phyloP scores from a whole-genome alignment of 2,888 invertebrate genomes.

The Conus canariensis region DNA sequence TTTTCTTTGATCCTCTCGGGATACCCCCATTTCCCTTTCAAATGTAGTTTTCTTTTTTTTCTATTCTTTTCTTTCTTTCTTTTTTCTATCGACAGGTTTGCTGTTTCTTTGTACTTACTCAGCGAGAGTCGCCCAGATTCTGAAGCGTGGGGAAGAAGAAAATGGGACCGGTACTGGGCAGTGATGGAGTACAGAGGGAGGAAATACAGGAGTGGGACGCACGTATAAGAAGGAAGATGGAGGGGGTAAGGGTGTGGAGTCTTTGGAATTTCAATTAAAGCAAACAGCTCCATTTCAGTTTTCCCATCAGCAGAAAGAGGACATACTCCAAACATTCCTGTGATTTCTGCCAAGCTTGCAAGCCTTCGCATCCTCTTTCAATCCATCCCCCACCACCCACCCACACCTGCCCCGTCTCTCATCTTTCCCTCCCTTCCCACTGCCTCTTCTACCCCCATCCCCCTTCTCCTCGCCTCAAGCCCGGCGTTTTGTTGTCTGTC shows the following conservation, averaged over 20 bases:
- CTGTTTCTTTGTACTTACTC: background rate
- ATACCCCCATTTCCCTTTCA: background rate
- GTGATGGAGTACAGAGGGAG: background rate
- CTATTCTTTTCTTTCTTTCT: background rate
- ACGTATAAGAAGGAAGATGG: background rate
- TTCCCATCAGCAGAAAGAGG: background rate
- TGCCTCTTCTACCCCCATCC: background rate
- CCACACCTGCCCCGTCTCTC: background rate
- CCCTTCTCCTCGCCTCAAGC: background rate
- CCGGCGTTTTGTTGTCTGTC: background rate
- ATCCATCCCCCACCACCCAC: background rate
- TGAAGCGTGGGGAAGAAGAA: background rate
- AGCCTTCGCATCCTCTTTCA: slow-evolving; percentile 20
- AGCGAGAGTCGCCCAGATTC: background rate
- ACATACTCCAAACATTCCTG: background rate
- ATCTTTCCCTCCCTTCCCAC: too few species aligned
- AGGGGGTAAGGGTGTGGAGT: background rate
- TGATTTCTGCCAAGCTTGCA: slow-evolving; percentile 3
- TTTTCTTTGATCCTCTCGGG: background rate
- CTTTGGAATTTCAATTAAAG: slow-evolving; percentile 31
- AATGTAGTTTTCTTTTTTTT: background rate
- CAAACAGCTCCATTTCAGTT: background rate
- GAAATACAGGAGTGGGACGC: too few species aligned
- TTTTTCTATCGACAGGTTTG: background rate
- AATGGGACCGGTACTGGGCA: background rate